A percentile compares a stretch with the other conserved stretches of the same genome.
Conservation (phyloP, 2,888 invertebrate genomes). For the Tipula vernalis region DNA sequence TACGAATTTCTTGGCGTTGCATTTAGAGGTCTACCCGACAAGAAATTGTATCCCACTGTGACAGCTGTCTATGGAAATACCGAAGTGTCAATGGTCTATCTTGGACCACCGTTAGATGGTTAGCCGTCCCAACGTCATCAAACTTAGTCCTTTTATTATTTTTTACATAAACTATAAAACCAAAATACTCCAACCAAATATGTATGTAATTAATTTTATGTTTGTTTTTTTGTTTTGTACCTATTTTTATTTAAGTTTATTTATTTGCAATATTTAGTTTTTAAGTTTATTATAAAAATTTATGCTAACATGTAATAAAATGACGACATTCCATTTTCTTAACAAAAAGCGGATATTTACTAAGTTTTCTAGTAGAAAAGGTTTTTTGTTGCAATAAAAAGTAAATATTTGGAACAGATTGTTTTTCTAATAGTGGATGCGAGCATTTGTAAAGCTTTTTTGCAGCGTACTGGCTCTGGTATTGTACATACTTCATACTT, state of each 20-base stretch:
- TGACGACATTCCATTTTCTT: not conserved
- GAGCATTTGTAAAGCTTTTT: too few relatives aligned
- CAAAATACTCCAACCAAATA: not conserved
- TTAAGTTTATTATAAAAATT: not conserved
- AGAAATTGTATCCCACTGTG: slow-evolving; percentile 86
- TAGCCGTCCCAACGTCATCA: not conserved
- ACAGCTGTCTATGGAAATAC: slow-evolving; percentile 99
- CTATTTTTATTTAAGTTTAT: not conserved
- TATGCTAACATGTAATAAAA: not conserved
- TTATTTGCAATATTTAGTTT: not conserved
- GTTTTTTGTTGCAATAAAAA: not conserved
- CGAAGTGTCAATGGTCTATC: slow-evolving; percentile 97
- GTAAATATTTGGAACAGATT: not conserved
- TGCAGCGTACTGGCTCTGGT: too few relatives aligned
- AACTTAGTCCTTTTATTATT: not conserved
- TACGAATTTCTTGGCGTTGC: slow-evolving; percentile 97
- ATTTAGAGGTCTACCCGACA: slow-evolving; percentile 88
- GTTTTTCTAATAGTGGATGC: not conserved
- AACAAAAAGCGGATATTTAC: not conserved
- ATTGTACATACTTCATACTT: too few relatives aligned
- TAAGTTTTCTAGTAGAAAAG: not conserved
- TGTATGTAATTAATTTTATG: not conserved
- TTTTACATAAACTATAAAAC: not conserved
- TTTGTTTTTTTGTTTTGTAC: not conserved
- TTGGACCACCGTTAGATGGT: slow-evolving; percentile 93